Evolutionary conservation across 2,888 invertebrate genomes (phyloP).

Genomic region (Andrena fulva): DNA sequence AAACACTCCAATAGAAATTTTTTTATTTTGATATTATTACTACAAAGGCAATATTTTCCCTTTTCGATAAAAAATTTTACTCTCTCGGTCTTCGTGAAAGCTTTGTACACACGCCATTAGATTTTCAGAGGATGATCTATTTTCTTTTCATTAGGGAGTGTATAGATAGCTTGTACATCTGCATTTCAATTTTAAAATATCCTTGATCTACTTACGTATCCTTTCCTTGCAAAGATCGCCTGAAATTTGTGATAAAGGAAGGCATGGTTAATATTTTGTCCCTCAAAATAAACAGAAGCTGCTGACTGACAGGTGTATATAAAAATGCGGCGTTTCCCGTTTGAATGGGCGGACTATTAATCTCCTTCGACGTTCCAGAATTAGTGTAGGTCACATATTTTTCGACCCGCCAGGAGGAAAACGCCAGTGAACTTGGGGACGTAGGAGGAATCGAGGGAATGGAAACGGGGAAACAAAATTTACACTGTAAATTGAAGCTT

Average conservation of each 20-base stretch:
- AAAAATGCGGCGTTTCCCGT: neutral
- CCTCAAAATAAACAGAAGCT: neutral
- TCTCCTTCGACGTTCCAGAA: constrained; percentile 32
- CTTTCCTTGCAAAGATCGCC: neutral
- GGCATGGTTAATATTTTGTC: neutral
- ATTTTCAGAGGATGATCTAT: neutral
- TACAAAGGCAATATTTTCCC: too few species aligned
- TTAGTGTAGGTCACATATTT: constrained; percentile 36
- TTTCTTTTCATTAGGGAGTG: neutral
- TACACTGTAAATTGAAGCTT: constrained; percentile 23
- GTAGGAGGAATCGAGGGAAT: neutral
- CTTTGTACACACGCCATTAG: too few species aligned
- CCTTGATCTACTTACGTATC: neutral
- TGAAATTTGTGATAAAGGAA: neutral
- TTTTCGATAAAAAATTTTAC: too few species aligned
- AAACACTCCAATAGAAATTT: too few species aligned
- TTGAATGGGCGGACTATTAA: constrained; percentile 27
- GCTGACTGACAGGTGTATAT: neutral
- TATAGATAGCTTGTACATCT: neutral
- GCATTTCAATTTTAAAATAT: neutral
- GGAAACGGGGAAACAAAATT: constrained; percentile 33
- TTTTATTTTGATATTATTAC: too few species aligned
- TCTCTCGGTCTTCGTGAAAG: too few species aligned
- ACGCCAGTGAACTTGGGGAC: constrained; percentile 15
- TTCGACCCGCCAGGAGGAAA: neutral